Percentiles rank a stretch among this genome's conserved stretches.
Evolutionary conservation across 2,113 vertebrate species (phyloP).

Genomic region (Crotalus horridus): DNA sequence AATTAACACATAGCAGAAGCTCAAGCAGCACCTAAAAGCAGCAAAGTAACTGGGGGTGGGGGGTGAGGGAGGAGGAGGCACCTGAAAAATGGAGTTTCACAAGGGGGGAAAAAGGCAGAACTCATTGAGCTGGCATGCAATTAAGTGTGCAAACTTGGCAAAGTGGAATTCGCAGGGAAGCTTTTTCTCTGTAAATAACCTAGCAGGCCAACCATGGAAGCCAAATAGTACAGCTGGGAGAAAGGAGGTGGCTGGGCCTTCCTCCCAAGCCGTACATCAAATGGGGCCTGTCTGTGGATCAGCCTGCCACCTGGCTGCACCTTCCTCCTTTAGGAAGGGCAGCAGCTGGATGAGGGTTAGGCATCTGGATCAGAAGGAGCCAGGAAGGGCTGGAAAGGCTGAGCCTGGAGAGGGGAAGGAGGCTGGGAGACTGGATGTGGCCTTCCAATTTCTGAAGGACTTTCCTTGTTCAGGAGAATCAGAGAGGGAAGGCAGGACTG

Average conservation of each 20-base stretch:
- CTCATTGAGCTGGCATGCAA: conserved; percentile 1
- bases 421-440: not conserved
- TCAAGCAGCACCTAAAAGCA: conserved; percentile 18
- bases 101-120: not conserved
- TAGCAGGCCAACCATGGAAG: not conserved
- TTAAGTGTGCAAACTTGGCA: conserved; percentile 5
- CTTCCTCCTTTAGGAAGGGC: not conserved
- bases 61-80: not conserved
- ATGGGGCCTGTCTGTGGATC: not conserved
- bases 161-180: conserved; percentile 6
- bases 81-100: not conserved
- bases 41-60: not conserved
- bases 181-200: not conserved
- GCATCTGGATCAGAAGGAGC: not conserved
- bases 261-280: not conserved
- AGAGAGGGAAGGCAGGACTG: not conserved
- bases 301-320: not conserved
- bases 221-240: not conserved
- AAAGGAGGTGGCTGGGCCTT: not conserved
- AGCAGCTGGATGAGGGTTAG: not conserved
- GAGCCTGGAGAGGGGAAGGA: not conserved
- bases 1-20: conserved; percentile 33
- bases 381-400: not conserved
- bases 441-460: not conserved
- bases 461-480: not conserved